Evolutionary conservation across 2,888 invertebrate species (phyloP), one percentile per base, ranked within the genome.

Genomic region (Cactoblastis cactorum): DNA sequence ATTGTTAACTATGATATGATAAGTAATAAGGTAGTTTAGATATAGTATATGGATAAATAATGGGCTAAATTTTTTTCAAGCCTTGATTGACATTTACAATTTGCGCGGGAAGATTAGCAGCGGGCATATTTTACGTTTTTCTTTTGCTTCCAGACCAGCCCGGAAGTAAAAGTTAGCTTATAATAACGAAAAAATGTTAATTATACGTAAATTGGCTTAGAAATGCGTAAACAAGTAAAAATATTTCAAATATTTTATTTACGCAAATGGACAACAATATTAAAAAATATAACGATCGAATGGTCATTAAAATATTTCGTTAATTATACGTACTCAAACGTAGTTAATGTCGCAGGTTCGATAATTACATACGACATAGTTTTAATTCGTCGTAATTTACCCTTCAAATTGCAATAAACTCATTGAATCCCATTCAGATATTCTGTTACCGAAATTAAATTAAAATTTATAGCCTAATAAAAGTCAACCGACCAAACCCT

Each of bases 391-490:
- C 28, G 8, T 28, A 28, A 28, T 28, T 28, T 8, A 37, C 37
- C 11, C 17, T 17, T 37, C 11, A 8, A 37, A 17, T 17, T 17
- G 18, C 18, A 17, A 9, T 6, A 28, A 28, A 4, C 4, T 28
- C 9, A 18, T 37, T 8, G 17, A 15, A 35, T 15, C 35, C 15
- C 12, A 35, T 17, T 15, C n/a, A 35, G 8, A 8, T 14, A 15
- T 3, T 28, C 12, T 14, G 24, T 41, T 24, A 41, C 24, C 14
- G 11, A 5, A 41, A 12, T 41, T 14, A 24, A 24, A 43, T 43
- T 43, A 41, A 22, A 41, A 41, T 24, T 12, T 24, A 43, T 43
- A 28, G 33, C 33, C 33, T 4, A 18, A 45, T 43, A 45, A 32
- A 45, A 18, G 33, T 19, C 17, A 18, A 12, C 38, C 24, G n/a